Base-by-base conservation (phyloP, 2,797 vertebrate genomes). In the Acestrorhynchus altus region DNA sequence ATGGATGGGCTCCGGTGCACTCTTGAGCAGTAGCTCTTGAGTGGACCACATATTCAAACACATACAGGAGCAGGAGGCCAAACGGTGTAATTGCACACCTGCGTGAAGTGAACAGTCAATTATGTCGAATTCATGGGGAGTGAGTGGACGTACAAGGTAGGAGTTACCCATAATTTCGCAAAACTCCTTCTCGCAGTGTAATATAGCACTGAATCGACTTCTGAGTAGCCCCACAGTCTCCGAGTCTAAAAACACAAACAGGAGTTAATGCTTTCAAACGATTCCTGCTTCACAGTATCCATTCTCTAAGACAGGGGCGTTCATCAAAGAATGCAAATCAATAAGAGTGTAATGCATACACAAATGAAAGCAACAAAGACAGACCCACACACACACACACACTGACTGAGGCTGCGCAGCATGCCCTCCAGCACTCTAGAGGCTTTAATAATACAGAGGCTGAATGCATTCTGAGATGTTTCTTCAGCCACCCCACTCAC, bases 381-480 rank as follows among this genome's bases (percentile, higher is more conserved):
- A 76, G 65, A 76, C 75, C 46, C 68, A 63, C 49, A 70, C 61
- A 78, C 70, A 54, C 15, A 68, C 60, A 67, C 46, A 56, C 39
- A 54, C 54, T 59, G 24, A 56, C 56, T 60, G 57, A 5, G 40
- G 51, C 28, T 59, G 39, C 40, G 64, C 71, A 87, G 74, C 83
- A 84, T 83, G 71, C 84, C 88, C 89, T 1, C 76, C 84, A 89
- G 89, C 81, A 84, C 72, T 77, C 46, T 64, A 76, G 77, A 84
- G 86, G 79, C 83, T 83, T 81, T 85, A 85, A 85, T 87, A 88
- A 81, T 86, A 90, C 83, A 86, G 82, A 84, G 72, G 78, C 68
- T 78, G 80, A 87, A 90, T 91, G 89, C 86, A 89, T 90, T 78
- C 59, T 46, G 31, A 83, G 73, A 80, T 46, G 42, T 63, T 78